Evolutionary conservation across 2,888 invertebrate species (phyloP), one percentile per base, ranked within the genome.

Genomic region (Brachylomia viminalis): DNA sequence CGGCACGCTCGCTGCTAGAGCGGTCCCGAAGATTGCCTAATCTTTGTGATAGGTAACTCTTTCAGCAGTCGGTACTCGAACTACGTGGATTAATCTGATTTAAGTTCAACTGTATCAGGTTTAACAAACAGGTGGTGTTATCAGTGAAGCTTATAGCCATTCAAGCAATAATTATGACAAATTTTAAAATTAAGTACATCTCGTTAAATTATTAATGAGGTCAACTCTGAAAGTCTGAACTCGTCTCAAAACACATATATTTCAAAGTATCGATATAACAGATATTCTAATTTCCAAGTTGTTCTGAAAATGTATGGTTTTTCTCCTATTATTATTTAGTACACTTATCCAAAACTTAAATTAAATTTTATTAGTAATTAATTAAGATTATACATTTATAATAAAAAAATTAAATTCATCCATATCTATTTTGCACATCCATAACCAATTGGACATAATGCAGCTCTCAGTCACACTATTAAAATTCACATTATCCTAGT

Each of bases 401-500:
- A n/a, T n/a, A n/a, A n/a, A n/a, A n/a, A n/a, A n/a, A n/a, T n/a
- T n/a, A n/a, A n/a, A n/a, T n/a, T n/a, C n/a, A n/a, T n/a, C n/a
- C n/a, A n/a, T n/a, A n/a, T n/a, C n/a, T n/a, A n/a, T n/a, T 45
- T 61, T 54, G 45, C 64, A 64, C 23, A 64, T n/a, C 54, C 47
- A 30, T 30, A 75, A 17, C 61, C 67, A 13, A 62, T 67, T 81
- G 62, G n/a, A n/a, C n/a, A n/a, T 45, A 13, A 81, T 67, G n/a
- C 76, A 81, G 47, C 42, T 67, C 82, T 75, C 75, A 75, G 6
- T 2, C 20, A 1, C 30, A 42, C 80, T n/a, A 33, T 62, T 72
- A 47, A 67, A 17, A 67, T 23, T 11, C 61, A 33, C 20, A 82
- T 8, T 62, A 56, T 27, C 52, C 27, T n/a, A 64, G 33, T 58